Conservation (phyloP, 2,888 invertebrate genomes). For the Sthenelais limicola region DNA sequence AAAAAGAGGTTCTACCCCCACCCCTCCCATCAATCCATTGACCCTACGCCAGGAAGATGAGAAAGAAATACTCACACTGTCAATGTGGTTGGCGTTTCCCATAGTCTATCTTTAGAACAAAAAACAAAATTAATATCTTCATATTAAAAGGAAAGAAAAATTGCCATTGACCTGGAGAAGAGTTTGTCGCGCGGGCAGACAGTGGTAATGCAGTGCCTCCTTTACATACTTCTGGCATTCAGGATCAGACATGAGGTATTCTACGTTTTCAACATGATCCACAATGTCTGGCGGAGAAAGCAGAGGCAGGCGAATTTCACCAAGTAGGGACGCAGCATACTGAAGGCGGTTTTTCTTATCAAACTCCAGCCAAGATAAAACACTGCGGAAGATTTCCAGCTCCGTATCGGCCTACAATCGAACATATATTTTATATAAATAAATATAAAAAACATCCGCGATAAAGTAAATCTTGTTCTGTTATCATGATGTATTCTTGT, state of each 20-base stretch:
- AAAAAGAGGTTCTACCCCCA: too few species aligned
- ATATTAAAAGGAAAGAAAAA: too few species aligned
- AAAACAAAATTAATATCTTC: too few species aligned
- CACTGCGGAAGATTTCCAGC: slow-evolving; percentile 56
- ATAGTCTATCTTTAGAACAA: too few species aligned
- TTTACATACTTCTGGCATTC: slow-evolving; percentile 60
- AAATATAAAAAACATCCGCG: too few species aligned
- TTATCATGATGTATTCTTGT: too few species aligned
- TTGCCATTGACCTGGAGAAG: slow-evolving; percentile 58
- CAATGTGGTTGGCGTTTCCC: too few species aligned
- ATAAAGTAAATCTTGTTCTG: too few species aligned
- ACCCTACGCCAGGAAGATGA: too few species aligned
- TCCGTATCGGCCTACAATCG: slow-evolving; percentile 51
- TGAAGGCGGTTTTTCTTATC: slow-evolving; percentile 51
- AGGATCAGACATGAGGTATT: slow-evolving; percentile 57
- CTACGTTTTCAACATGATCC: slow-evolving; percentile 59
- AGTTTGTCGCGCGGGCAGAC: slow-evolving; percentile 60
- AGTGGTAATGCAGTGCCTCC: slow-evolving; percentile 62
- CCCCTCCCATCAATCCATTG: too few species aligned
- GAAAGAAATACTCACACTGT: too few species aligned
- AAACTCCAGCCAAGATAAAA: slow-evolving; percentile 56
- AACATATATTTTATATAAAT: too few species aligned
- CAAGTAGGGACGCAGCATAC: slow-evolving; percentile 53
- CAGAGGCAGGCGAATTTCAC: slow-evolving; percentile 58
- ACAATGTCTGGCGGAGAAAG: slow-evolving; percentile 56